Evolutionary conservation across 2,888 invertebrate genomes (phyloP).

Genomic region (Phyllotreta cruciferae): DNA sequence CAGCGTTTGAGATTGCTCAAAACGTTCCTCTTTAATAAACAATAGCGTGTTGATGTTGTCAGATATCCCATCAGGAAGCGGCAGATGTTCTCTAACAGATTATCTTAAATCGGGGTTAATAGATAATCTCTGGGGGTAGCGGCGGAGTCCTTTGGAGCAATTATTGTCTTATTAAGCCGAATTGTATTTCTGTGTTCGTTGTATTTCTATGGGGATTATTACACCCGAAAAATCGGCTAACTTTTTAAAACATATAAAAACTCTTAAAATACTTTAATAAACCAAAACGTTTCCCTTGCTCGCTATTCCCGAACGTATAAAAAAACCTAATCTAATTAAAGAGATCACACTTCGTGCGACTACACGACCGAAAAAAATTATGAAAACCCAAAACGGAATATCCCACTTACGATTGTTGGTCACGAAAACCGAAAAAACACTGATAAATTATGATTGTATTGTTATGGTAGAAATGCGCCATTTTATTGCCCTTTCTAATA

Average conservation of each 20-base stretch:
- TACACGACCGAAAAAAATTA: slow-evolving; percentile 14
- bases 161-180: slow-evolving; percentile 19
- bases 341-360: slow-evolving; percentile 24
- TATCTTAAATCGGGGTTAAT: slow-evolving; percentile 29
- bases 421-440: slow-evolving; percentile 32
- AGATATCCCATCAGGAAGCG: slow-evolving; percentile 11
- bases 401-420: slow-evolving; percentile 31
- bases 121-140: slow-evolving; percentile 28
- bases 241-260: too few relatives aligned
- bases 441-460: slow-evolving; percentile 39
- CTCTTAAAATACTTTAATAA: too few relatives aligned
- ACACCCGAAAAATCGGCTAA: too few relatives aligned
- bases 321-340: slow-evolving; percentile 27
- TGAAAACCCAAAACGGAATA: slow-evolving; percentile 20
- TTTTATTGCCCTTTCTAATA: slow-evolving; percentile 46
- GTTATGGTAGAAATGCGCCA: slow-evolving; percentile 25
- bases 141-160: slow-evolving; percentile 23
- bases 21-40: slow-evolving; percentile 9
- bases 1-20: background rate
- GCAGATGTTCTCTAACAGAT: slow-evolving; percentile 27
- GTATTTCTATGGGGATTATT: too few relatives aligned
- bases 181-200: background rate
- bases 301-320: background rate
- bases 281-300: too few relatives aligned
- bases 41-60: slow-evolving; percentile 4